A percentile compares a stretch with the other conserved stretches of the same genome.
Evolutionary conservation across 2,888 invertebrate species (phyloP).

Genomic region (Smittia sp.): DNA sequence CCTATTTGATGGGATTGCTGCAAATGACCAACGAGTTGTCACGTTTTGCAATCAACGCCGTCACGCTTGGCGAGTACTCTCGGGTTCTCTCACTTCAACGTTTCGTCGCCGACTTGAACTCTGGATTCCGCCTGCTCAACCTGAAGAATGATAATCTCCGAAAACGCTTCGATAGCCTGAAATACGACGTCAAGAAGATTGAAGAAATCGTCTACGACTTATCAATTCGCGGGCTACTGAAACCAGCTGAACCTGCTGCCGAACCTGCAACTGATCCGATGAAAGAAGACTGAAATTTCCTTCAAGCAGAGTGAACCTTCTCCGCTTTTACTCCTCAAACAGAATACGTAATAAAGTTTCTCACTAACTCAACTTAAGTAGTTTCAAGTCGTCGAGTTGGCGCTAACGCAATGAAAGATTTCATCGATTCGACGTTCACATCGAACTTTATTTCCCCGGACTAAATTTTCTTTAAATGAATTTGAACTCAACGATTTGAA

Average conservation of each 20-base stretch:
- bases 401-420: too few species aligned
- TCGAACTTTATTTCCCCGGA: conserved; percentile 3
- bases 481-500: background rate
- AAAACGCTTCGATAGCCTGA: conserved; percentile 81
- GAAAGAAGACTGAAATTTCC: conserved; percentile 37
- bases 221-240: conserved; percentile 69
- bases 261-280: background rate
- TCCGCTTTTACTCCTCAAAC: too few species aligned
- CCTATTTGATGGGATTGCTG: conserved; percentile 81
- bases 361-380: too few species aligned
- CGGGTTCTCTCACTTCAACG: conserved; percentile 48
- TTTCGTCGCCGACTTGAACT: conserved; percentile 83
- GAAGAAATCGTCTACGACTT: conserved; percentile 89
- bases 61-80: conserved; percentile 76
- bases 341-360: too few species aligned
- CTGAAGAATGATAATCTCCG: conserved; percentile 85
- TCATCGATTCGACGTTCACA: background rate
- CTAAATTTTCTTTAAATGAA: background rate
- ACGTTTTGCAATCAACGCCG: conserved; percentile 78
- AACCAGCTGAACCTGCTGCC: background rate
- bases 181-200: conserved; percentile 91
- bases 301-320: too few species aligned
- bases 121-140: conserved; percentile 85
- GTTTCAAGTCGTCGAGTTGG: too few species aligned
- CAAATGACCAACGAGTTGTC: conserved; percentile 81